phyloP scores from a whole-genome alignment of 2,888 invertebrate genomes.

The Melanchra persicariae region DNA sequence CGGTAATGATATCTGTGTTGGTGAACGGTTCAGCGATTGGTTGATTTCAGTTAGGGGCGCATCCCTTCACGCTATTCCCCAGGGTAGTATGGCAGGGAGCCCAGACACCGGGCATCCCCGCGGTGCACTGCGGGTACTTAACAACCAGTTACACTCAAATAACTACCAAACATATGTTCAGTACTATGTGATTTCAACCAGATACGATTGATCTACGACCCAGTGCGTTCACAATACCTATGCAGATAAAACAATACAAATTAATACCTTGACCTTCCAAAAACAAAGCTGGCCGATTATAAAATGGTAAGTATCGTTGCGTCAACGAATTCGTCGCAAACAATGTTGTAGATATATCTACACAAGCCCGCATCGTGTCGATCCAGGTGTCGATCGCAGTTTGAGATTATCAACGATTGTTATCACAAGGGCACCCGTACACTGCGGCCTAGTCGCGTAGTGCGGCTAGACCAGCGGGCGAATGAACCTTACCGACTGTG shows the following conservation, averaged over 20 bases:
- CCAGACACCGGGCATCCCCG: constrained; percentile 71
- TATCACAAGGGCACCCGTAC: constrained; percentile 87
- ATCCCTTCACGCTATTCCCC: constrained; percentile 78
- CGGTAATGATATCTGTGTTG: constrained; percentile 78
- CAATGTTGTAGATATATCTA: constrained; percentile 68
- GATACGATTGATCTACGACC: constrained; percentile 36
- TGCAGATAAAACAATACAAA: constrained; percentile 62
- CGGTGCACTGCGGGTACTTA: constrained; percentile 82
- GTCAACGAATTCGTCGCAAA: constrained; percentile 70
- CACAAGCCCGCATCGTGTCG: constrained; percentile 82
- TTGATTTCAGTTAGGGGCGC: constrained; percentile 78
- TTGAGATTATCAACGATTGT: constrained; percentile 82
- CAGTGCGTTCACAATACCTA: constrained; percentile 39
- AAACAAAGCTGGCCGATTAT: constrained; percentile 62
- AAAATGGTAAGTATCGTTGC: constrained; percentile 64
- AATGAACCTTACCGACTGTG: constrained; percentile 71
- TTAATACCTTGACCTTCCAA: constrained; percentile 70
- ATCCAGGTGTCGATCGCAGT: constrained; percentile 87
- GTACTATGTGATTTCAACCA: constrained; percentile 53
- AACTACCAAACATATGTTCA: constrained; percentile 74
- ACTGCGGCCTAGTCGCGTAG: constrained; percentile 72
- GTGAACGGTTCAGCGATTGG: constrained; percentile 80
- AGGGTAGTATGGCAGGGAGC: constrained; percentile 63
- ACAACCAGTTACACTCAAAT: constrained; percentile 77
- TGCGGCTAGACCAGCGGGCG: constrained; percentile 69